A percentile compares a stretch with the other conserved stretches of the same genome.
Evolutionary conservation across 2,888 invertebrate species (phyloP).

Genomic region (Tryphoninae sp.): DNA sequence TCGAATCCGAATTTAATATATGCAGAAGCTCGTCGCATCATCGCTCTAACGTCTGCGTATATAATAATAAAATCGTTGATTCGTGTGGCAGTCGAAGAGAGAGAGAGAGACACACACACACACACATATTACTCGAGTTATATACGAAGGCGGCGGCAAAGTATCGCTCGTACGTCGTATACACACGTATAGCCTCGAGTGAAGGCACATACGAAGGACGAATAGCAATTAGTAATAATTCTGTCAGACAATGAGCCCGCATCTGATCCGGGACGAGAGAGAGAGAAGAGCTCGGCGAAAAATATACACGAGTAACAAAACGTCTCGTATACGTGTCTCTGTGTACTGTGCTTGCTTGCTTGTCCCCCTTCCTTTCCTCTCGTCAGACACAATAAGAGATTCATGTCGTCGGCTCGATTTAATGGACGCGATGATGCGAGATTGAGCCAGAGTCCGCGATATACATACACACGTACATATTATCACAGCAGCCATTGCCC

Average conservation of each 20-base stretch:
- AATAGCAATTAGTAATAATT: constrained; percentile 77
- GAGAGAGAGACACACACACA: no score
- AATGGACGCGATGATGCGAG: constrained; percentile 61
- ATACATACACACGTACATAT: constrained; percentile 16
- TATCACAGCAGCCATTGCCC: constrained; percentile 17
- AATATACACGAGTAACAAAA: constrained; percentile 24
- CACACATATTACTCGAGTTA: constrained; percentile 41
- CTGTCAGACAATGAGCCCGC: constrained; percentile 75
- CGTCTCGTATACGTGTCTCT: constrained; percentile 19
- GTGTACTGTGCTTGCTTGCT: not conserved
- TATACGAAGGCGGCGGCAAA: constrained; percentile 57
- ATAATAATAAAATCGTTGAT: constrained; percentile 11
- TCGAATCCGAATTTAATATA: constrained; percentile 42
- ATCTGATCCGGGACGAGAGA: constrained; percentile 68
- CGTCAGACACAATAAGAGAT: constrained; percentile 65
- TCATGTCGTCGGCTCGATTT: constrained; percentile 65
- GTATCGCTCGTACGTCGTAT: constrained; percentile 37
- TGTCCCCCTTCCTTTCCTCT: constrained; percentile 25
- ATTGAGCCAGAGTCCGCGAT: constrained; percentile 43
- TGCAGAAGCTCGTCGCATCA: constrained; percentile 56
- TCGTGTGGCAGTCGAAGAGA: constrained; percentile 36
- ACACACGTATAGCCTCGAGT: constrained; percentile 45
- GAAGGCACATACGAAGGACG: constrained; percentile 73
- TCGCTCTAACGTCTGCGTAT: constrained; percentile 34
- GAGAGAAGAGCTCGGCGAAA: constrained; percentile 56